These are phyloP conservation scores for Strigops habroptila DNA, from an alignment of 2,113 vertebrate species.

Conservation along the genomic window DNA sequence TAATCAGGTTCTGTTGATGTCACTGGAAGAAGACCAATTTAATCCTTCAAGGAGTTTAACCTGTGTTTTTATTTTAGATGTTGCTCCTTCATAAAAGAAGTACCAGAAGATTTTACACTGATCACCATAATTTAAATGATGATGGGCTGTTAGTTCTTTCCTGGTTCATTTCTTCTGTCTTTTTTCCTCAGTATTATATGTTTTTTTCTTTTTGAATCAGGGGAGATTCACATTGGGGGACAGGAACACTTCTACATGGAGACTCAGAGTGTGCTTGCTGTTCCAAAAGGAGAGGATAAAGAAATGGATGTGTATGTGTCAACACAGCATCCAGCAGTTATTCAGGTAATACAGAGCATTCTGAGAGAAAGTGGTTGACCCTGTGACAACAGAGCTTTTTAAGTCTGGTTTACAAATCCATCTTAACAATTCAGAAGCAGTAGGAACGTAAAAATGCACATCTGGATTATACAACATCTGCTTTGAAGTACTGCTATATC, in stretches of 20 bases:
- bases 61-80: neutral
- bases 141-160: neutral
- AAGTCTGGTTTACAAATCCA: neutral
- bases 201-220: slow-evolving; percentile 33
- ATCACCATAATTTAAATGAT: neutral
- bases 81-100: neutral
- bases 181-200: neutral
- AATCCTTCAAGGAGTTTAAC: neutral
- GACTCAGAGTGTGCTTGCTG: slow-evolving; percentile 73
- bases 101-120: neutral
- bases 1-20: neutral
- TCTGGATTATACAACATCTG: neutral
- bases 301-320: slow-evolving; percentile 78
- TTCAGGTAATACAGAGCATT: slow-evolving; percentile 63
- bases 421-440: neutral
- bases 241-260: slow-evolving; percentile 82
- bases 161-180: neutral
- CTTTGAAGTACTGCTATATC: neutral
- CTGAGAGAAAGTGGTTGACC: neutral
- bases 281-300: slow-evolving; percentile 75
- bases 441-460: neutral
- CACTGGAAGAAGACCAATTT: neutral
- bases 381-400: neutral
- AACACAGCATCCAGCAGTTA: slow-evolving; percentile 62
- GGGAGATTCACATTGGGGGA: slow-evolving; percentile 68